These are phyloP conservation scores for Coregonus suidteri DNA, from an alignment of 2,797 vertebrate species.

Conservation along the genomic window DNA sequence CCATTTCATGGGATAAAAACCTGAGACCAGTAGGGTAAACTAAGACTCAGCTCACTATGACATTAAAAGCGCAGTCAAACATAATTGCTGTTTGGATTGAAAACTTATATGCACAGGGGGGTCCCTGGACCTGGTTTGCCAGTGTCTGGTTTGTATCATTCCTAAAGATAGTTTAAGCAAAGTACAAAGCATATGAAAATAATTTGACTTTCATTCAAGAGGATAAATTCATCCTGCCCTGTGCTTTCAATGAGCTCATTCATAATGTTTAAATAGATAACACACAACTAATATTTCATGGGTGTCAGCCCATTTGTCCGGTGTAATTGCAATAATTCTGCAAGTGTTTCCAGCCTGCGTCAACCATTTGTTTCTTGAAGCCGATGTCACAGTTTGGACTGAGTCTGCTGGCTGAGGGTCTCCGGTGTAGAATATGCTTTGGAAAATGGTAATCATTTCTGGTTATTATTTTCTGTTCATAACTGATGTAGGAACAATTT, in stretches of 20 bases:
- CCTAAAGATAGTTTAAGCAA: slow-evolving; percentile 29
- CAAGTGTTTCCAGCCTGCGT: slow-evolving; percentile 25
- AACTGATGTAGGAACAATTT: too few species aligned
- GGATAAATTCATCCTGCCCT: slow-evolving; percentile 43
- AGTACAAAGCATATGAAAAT: slow-evolving; percentile 39
- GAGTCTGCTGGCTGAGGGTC: not conserved
- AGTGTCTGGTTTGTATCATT: slow-evolving; percentile 7
- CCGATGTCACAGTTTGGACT: not conserved
- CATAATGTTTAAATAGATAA: slow-evolving; percentile 46
- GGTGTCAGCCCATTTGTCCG: slow-evolving; percentile 34
- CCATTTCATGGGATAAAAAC: slow-evolving; percentile 1
- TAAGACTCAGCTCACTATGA: not conserved
- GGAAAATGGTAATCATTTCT: too few species aligned
- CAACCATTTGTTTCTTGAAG: slow-evolving; percentile 22
- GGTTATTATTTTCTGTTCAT: too few species aligned
- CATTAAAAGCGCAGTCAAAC: not conserved
- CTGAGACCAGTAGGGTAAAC: not conserved
- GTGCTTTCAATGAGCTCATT: slow-evolving; percentile 36
- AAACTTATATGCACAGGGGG: not conserved
- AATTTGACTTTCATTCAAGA: slow-evolving; percentile 47
- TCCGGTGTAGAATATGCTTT: not conserved
- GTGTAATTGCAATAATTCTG: slow-evolving; percentile 42
- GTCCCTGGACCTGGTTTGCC: not conserved
- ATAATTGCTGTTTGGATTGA: not conserved
- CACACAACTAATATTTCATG: slow-evolving; percentile 44